phyloP scores from a whole-genome alignment of 2,888 invertebrate species.

The Acanthoscelides obtectus region DNA sequence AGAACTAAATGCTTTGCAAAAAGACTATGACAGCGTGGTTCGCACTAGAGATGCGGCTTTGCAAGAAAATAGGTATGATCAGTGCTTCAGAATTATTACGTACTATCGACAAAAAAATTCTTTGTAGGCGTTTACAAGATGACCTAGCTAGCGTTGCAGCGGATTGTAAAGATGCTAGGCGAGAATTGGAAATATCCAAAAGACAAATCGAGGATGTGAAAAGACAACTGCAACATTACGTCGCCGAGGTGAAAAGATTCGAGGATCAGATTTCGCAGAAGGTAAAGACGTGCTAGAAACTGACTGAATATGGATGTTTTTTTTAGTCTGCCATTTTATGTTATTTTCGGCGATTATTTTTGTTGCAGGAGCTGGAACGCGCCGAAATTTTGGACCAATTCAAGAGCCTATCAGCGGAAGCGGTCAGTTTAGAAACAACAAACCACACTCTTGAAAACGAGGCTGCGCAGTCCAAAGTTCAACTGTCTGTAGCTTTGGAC shows the following conservation, averaged over 20 bases:
- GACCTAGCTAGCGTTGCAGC: constrained; percentile 62
- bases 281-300: no score
- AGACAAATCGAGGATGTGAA: constrained; percentile 71
- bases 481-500: constrained; percentile 52
- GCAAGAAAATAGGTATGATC: constrained; percentile 55
- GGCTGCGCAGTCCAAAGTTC: constrained; percentile 63
- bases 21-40: constrained; percentile 55
- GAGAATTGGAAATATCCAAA: constrained; percentile 63
- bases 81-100: no score
- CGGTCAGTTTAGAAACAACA: constrained; percentile 69
- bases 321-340: no score
- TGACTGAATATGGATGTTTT: no score
- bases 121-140: constrained; percentile 62
- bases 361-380: constrained; percentile 66
- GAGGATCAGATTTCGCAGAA: constrained; percentile 71
- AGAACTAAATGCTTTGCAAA: constrained; percentile 55
- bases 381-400: constrained; percentile 78
- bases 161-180: constrained; percentile 58
- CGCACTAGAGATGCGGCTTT: constrained; percentile 57
- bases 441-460: constrained; percentile 76
- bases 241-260: constrained; percentile 72
- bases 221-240: constrained; percentile 75
- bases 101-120: background rate
- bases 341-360: no score
- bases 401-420: constrained; percentile 71